A percentile compares a stretch with the other conserved stretches of the same genome.
phyloP scores from a whole-genome alignment of 2,888 invertebrate genomes.

The Helobdella robusta region DNA sequence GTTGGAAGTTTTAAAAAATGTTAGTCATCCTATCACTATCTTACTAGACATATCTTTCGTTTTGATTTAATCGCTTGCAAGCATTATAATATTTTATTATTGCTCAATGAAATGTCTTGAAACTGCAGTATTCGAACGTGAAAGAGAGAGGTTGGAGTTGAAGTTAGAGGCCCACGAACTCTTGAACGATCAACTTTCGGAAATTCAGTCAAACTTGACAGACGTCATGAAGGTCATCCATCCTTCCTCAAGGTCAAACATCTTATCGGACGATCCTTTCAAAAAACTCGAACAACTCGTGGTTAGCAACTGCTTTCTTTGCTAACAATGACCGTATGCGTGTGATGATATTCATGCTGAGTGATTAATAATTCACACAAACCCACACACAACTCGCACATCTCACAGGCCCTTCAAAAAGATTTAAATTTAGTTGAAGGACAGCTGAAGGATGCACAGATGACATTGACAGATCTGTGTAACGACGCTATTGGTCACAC shows the following conservation, averaged over 20 bases:
- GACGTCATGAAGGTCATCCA: not conserved
- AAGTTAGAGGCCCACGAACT: slow-evolving; percentile 5
- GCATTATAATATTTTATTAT: not conserved
- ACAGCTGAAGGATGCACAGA: slow-evolving; percentile 20
- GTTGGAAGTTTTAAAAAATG: slow-evolving; percentile 4
- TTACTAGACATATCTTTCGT: not conserved
- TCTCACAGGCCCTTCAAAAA: slow-evolving; percentile 1
- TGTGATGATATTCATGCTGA: not conserved
- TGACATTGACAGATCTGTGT: slow-evolving; percentile 11
- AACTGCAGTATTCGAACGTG: not conserved
- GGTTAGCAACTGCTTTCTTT: not conserved
- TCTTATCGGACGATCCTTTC: not conserved
- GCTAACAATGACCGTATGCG: not conserved
- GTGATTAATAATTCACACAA: not conserved
- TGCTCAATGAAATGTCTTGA: not conserved
- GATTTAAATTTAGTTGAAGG: slow-evolving; percentile 14
- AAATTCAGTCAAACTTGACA: slow-evolving; percentile 6
- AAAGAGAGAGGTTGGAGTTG: not conserved
- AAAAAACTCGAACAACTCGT: slow-evolving; percentile 10
- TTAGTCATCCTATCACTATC: not conserved
- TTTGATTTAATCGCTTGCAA: not conserved
- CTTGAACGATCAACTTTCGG: slow-evolving; percentile 9
- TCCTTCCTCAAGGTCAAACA: not conserved
- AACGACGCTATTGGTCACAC: slow-evolving; percentile 1
- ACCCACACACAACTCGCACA: not conserved